Percentiles rank a stretch among this genome's conserved stretches.
These are phyloP conservation scores for Dasysyrphus tricinctus DNA, from an alignment of 2,888 invertebrate genomes.

Conservation along the genomic window DNA sequence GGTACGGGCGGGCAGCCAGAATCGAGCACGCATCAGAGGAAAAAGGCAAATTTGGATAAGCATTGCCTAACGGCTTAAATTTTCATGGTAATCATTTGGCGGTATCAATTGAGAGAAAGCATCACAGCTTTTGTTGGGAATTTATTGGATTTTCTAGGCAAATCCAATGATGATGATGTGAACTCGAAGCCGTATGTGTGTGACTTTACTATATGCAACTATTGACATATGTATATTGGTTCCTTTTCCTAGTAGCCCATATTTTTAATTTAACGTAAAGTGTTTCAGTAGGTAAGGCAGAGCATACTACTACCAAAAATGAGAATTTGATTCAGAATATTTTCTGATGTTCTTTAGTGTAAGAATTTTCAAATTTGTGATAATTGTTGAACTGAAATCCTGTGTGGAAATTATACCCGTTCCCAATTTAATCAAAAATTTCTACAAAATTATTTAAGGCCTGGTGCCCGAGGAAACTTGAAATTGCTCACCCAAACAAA, in stretches of 20 bases:
- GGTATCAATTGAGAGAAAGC: not conserved
- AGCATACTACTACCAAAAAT: not conserved
- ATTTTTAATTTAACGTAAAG: not conserved
- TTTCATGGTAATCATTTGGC: slow-evolving; percentile 16
- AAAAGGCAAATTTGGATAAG: slow-evolving; percentile 6
- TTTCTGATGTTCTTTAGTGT: not conserved
- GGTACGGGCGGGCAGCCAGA: not conserved
- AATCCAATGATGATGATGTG: not conserved
- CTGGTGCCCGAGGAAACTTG: no score
- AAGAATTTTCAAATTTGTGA: no score
- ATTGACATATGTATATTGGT: slow-evolving; percentile 8
- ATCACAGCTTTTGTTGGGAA: not conserved
- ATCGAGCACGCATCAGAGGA: not conserved
- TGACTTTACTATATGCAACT: not conserved
- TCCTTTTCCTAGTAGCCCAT: not conserved
- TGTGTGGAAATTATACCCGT: no score
- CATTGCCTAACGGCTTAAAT: slow-evolving; percentile 25
- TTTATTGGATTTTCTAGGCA: not conserved
- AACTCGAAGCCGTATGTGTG: not conserved
- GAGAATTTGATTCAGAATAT: not conserved
- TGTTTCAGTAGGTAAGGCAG: not conserved
- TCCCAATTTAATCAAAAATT: no score
- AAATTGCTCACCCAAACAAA: no score
- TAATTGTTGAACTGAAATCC: no score
- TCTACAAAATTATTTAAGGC: no score